Percentiles rank a stretch among this genome's conserved stretches.
Conservation (phyloP, 2,113 vertebrate genomes). For the Porphyrio hochstetteri region DNA sequence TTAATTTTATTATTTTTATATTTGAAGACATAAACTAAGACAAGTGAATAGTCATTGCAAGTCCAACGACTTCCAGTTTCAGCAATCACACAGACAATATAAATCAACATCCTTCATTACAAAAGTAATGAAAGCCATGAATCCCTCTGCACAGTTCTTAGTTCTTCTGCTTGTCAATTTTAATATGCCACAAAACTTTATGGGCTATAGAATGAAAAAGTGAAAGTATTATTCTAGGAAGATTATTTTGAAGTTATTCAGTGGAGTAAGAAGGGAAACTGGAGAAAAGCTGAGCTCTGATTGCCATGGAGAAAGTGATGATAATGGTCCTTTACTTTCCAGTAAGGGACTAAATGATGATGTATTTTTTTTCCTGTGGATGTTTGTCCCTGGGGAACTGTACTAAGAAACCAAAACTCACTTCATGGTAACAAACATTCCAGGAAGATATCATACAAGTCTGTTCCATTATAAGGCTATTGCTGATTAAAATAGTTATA, state of each 20-base stretch:
- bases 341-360: background rate
- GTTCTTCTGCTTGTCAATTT: background rate
- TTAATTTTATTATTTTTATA: background rate
- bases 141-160: background rate
- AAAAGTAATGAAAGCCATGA: background rate
- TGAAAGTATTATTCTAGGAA: background rate
- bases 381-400: background rate
- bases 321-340: background rate
- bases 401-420: background rate
- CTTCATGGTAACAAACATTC: background rate
- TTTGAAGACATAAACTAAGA: background rate
- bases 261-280: background rate
- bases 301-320: background rate
- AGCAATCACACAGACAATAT: background rate
- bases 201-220: background rate
- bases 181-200: background rate
- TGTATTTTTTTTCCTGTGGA: background rate
- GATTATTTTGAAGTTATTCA: background rate
- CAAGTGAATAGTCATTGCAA: background rate
- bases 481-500: background rate
- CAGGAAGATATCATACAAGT: background rate
- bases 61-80: background rate
- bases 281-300: background rate
- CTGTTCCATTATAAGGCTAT: background rate
- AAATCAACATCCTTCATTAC: background rate